Evolutionary conservation across 2,113 vertebrate genomes (phyloP).

Genomic region (Gasterosteus nipponicus): DNA sequence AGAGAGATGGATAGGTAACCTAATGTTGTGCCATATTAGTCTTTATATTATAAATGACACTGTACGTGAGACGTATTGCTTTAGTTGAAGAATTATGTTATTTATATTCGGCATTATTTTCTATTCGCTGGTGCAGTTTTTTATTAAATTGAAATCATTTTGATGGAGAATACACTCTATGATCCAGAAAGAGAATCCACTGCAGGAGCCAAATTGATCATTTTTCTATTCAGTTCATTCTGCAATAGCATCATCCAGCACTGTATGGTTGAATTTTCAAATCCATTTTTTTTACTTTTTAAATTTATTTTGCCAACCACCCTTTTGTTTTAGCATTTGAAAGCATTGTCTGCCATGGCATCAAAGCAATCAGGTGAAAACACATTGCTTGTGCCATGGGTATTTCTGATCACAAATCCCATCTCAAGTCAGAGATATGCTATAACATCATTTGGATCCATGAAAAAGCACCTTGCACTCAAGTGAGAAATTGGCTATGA

Average conservation of each 20-base stretch:
- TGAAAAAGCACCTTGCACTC: slow-evolving; percentile 73
- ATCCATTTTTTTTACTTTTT: slow-evolving; percentile 2
- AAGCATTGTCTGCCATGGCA: slow-evolving; percentile 50
- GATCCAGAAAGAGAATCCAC: neutral
- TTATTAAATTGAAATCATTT: neutral
- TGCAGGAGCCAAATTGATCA: neutral
- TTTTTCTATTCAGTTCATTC: neutral
- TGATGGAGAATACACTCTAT: neutral
- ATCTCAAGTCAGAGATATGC: slow-evolving; percentile 73
- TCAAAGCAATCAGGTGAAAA: slow-evolving; percentile 74
- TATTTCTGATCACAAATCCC: slow-evolving; percentile 66
- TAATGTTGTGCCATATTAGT: neutral
- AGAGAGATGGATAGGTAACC: neutral
- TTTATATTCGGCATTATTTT: neutral
- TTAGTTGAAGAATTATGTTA: neutral
- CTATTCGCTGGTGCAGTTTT: neutral
- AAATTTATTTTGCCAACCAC: slow-evolving; percentile 39
- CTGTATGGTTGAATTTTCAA: slow-evolving; percentile 38
- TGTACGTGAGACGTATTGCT: neutral
- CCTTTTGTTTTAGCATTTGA: slow-evolving; percentile 52
- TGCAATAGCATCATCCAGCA: slow-evolving; percentile 3
- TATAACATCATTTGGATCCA: slow-evolving; percentile 73
- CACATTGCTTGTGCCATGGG: slow-evolving; percentile 68
- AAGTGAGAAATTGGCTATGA: slow-evolving; percentile 79
- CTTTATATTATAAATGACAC: neutral